Base-by-base conservation (phyloP, 1,140 invertebrate species). In the Lasioglossum albipes region DNA sequence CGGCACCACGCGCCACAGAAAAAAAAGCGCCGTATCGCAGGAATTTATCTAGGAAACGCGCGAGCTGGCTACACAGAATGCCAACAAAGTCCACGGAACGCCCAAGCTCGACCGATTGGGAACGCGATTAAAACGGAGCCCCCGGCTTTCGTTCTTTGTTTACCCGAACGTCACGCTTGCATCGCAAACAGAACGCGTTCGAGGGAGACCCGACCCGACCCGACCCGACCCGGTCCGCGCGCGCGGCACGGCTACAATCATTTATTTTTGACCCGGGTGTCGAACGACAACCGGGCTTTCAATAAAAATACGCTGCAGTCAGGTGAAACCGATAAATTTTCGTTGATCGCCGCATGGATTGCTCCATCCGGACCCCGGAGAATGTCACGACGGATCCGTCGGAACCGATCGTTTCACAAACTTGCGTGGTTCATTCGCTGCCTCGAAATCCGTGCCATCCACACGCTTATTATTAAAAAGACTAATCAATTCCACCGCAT, bases 41-140 rank as follows among this genome's bases (percentile, higher is more conserved):
- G 77, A 74, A 79, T 79, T 79, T 79, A 79, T 79, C 77, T 79
- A 74, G 77, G 71, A 79, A 79, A 79, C 71, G 31, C 67, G 70
- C 36, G 20, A 41, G 59, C 27, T 49, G 52, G 52, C 49, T 66
- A 66, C 62, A 57, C 22, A 74, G 77, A 79, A 74, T 74, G 71
- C 77, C 62, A 79, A 79, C 77, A 79, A 79, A 79, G 77, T 79
- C 71, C 77, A 66, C 31, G 70, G 45, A 74, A 66, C 77, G 61
- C 45, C 61, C 45, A 52, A 42, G 76, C 69, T 18, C 49, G 45
- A 20, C 4, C 77, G 77, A 79, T 79, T 79, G 70, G 71, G 18
- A 66, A 65, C 77, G 70, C 77, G 77, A 79, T 79, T 79, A 79
- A 74, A 79, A 79, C 71, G 49, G 20, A 79, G n/a, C 62, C 36